Evolutionary conservation across 1,140 invertebrate genomes (phyloP).

Genomic region (Meloidogyne chitwoodi): DNA sequence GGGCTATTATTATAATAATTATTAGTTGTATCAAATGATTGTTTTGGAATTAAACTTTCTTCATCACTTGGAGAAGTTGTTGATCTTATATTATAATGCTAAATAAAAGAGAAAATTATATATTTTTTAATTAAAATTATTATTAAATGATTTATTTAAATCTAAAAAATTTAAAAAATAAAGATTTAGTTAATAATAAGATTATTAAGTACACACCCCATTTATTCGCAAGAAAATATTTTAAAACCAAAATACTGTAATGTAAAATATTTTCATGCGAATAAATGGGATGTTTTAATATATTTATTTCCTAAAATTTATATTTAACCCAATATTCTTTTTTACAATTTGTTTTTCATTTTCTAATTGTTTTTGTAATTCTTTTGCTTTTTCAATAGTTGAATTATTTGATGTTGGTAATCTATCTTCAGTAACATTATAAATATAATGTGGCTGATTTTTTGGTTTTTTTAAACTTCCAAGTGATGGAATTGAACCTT

Average conservation of each 20-base stretch:
- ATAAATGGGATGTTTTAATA: too few species aligned
- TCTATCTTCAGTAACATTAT: slow-evolving; percentile 17
- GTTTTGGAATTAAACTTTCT: background rate
- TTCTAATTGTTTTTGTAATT: background rate
- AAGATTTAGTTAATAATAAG: too few species aligned
- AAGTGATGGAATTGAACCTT: background rate
- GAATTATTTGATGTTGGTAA: background rate
- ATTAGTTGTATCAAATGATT: background rate
- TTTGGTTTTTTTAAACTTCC: background rate
- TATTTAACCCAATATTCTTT: too few species aligned
- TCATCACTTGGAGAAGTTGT: background rate
- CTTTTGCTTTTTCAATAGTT: background rate
- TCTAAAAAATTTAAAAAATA: too few species aligned
- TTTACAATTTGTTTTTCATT: background rate
- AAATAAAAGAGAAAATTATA: background rate
- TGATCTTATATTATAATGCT: background rate
- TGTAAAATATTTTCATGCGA: too few species aligned
- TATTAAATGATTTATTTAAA: too few species aligned
- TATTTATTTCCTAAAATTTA: too few species aligned
- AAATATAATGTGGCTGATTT: slow-evolving; percentile 11
- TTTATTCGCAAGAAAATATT: too few species aligned
- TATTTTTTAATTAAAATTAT: too few species aligned
- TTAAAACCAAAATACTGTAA: too few species aligned
- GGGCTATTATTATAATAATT: background rate
- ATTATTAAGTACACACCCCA: too few species aligned